phyloP scores from a whole-genome alignment of 1,140 invertebrate species.

The Dryas iulia region DNA sequence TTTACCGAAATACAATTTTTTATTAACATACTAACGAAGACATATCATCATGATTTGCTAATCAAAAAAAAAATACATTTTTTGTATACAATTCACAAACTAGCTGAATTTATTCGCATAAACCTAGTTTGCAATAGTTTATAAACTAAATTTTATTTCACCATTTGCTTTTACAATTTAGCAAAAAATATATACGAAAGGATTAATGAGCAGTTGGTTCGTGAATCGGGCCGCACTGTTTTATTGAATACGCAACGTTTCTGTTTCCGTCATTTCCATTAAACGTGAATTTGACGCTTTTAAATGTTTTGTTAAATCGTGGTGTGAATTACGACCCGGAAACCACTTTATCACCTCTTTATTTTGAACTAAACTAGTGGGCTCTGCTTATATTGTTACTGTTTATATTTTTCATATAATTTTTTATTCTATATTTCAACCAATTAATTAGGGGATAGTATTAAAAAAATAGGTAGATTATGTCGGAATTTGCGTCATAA shows the following conservation, averaged over 20 bases:
- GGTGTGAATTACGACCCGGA: neutral
- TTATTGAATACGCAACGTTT: conserved; percentile 1
- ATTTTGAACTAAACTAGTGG: neutral
- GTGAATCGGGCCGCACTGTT: neutral
- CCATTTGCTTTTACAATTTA: neutral
- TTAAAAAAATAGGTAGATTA: no score
- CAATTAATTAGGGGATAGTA: no score
- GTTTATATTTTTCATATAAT: no score
- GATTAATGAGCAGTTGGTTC: neutral
- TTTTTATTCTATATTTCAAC: no score
- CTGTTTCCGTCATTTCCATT: neutral
- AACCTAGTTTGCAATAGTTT: neutral
- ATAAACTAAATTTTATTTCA: neutral
- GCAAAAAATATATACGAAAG: neutral
- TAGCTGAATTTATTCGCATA: neutral
- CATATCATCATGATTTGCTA: no score
- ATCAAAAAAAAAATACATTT: no score
- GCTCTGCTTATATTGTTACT: neutral
- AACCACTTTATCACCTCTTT: neutral
- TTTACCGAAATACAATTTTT: no score
- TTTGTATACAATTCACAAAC: neutral
- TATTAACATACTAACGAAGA: no score
- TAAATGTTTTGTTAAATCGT: neutral
- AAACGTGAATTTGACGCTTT: neutral
- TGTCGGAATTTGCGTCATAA: no score